Conservation (phyloP, 2,797 vertebrate species). For the Argyrosomus regius region DNA sequence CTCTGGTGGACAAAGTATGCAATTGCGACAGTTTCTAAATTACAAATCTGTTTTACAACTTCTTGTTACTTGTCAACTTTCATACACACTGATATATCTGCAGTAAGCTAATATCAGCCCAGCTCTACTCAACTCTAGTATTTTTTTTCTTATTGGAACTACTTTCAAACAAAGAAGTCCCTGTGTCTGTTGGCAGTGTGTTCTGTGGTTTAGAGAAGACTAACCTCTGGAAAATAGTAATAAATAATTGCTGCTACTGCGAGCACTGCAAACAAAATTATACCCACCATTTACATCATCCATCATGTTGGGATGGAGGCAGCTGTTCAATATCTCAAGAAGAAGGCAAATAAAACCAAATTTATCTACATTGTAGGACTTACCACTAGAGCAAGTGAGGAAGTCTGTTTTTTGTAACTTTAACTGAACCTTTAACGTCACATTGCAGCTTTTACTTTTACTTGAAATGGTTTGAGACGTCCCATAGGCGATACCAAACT, state of each 20-base stretch:
- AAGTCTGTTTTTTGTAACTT: neutral
- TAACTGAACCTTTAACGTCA: neutral
- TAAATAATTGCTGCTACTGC: neutral
- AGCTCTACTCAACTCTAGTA: neutral
- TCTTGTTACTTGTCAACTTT: neutral
- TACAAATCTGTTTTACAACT: neutral
- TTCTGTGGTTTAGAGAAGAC: neutral
- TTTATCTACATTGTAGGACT: neutral
- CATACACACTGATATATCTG: neutral
- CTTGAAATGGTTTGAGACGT: neutral
- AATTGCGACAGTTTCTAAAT: neutral
- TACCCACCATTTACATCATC: neutral
- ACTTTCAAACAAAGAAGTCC: neutral
- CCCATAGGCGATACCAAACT: neutral
- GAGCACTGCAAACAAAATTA: neutral
- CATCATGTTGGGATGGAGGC: neutral
- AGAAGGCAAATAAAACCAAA: neutral
- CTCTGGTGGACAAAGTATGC: conserved; percentile 1
- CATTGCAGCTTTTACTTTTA: neutral
- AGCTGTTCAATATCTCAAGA: neutral
- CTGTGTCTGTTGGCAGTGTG: neutral
- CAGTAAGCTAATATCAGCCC: neutral
- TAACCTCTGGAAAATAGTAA: neutral
- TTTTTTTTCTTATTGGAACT: neutral
- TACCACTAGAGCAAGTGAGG: neutral